A percentile compares a stretch with the other conserved stretches of the same genome.
Conservation (phyloP, 2,888 invertebrate species). For the Philereme transversata region DNA sequence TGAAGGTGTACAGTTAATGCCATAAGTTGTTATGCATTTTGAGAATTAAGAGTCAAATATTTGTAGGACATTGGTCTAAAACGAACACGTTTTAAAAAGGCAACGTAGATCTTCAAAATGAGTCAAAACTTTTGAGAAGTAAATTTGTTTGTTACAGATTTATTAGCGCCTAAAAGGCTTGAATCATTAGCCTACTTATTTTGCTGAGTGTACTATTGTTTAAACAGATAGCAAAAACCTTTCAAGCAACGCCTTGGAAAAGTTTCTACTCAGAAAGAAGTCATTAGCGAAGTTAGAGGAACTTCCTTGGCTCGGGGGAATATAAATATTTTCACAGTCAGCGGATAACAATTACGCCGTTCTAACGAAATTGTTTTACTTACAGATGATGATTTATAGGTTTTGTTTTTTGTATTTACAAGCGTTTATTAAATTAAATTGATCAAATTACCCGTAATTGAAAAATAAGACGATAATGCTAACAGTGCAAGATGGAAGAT, state of each 20-base stretch:
- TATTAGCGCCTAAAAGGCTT: no score
- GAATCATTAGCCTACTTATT: no score
- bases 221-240: conserved; percentile 70
- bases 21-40: no score
- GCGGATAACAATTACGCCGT: conserved; percentile 66
- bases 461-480: no score
- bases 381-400: conserved; percentile 48
- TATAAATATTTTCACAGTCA: conserved; percentile 74
- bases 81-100: no score
- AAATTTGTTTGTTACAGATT: no score
- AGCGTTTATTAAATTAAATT: neutral
- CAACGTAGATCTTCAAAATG: no score
- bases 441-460: no score
- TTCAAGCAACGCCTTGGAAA: conserved; percentile 61
- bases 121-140: no score
- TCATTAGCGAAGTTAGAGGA: conserved; percentile 74
- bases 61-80: no score
- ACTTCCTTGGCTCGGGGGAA: conserved; percentile 64
- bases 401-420: conserved; percentile 2
- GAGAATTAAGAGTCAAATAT: no score
- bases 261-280: conserved; percentile 75
- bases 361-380: conserved; percentile 58
- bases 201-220: conserved; percentile 54
- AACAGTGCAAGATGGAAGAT: no score
- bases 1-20: conserved; percentile 45